phyloP scores from a whole-genome alignment of 2,113 vertebrate species.

The Apteryx owenii region DNA sequence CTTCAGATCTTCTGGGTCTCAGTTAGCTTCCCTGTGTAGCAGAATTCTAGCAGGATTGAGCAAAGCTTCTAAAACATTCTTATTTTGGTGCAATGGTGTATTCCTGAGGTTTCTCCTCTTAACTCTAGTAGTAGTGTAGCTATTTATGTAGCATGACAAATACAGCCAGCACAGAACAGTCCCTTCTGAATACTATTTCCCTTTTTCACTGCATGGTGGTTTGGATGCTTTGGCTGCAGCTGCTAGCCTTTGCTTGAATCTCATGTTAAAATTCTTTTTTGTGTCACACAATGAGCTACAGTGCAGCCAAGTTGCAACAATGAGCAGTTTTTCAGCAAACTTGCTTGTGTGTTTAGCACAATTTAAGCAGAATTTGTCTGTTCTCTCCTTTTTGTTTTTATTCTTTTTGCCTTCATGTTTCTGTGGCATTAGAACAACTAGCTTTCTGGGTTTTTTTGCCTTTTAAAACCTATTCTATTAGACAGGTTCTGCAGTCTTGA shows the following conservation, averaged over 20 bases:
- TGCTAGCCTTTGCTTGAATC: neutral
- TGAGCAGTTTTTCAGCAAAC: neutral
- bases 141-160: neutral
- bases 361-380: neutral
- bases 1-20: neutral
- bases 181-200: neutral
- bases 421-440: no score
- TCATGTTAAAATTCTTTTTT: neutral
- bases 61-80: neutral
- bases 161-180: neutral
- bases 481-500: neutral
- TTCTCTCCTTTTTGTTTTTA: neutral
- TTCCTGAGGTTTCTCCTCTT: neutral
- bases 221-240: neutral
- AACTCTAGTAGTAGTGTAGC: neutral
- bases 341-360: rapidly evolving
- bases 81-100: neutral
- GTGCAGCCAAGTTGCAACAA: neutral
- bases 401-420: neutral
- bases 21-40: neutral
- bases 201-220: neutral
- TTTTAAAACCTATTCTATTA: neutral
- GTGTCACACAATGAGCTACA: neutral
- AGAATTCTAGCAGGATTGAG: neutral
- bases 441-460: rapidly evolving